A percentile compares a stretch with the other conserved stretches of the same genome.
These are phyloP conservation scores for Cephus spinipes DNA, from an alignment of 2,888 invertebrate genomes.

Conservation along the genomic window DNA sequence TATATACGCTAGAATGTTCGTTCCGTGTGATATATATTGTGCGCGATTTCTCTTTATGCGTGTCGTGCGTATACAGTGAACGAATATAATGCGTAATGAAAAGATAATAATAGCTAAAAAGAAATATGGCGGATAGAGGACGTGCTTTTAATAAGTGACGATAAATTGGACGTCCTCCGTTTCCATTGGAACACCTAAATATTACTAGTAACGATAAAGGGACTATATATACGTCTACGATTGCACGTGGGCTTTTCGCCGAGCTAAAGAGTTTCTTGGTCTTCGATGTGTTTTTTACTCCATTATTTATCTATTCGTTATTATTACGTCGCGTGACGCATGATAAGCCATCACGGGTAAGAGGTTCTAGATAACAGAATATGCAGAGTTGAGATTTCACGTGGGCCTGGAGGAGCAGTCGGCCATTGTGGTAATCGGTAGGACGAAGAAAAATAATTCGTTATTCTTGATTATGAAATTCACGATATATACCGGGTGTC, in stretches of 20 bases:
- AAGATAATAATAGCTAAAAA: background rate
- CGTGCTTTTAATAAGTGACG: background rate
- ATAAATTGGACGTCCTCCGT: background rate
- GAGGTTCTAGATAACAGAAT: background rate
- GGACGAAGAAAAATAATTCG: background rate
- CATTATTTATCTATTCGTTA: background rate
- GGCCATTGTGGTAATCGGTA: background rate
- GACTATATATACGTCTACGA: background rate
- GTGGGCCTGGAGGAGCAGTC: background rate
- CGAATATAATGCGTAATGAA: background rate
- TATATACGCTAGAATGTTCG: background rate
- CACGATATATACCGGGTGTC: background rate
- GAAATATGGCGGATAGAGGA: background rate
- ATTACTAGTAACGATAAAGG: background rate
- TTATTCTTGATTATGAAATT: background rate
- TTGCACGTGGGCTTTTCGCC: background rate
- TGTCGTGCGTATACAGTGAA: background rate
- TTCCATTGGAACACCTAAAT: background rate
- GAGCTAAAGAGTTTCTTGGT: background rate
- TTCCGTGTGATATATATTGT: background rate
- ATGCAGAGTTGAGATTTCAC: background rate
- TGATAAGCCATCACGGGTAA: too few species aligned
- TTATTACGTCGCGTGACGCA: background rate
- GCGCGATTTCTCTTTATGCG: background rate
- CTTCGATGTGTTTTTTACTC: background rate